These are phyloP conservation scores for Cololabis saira DNA, from an alignment of 2,113 vertebrate genomes.

Conservation along the genomic window DNA sequence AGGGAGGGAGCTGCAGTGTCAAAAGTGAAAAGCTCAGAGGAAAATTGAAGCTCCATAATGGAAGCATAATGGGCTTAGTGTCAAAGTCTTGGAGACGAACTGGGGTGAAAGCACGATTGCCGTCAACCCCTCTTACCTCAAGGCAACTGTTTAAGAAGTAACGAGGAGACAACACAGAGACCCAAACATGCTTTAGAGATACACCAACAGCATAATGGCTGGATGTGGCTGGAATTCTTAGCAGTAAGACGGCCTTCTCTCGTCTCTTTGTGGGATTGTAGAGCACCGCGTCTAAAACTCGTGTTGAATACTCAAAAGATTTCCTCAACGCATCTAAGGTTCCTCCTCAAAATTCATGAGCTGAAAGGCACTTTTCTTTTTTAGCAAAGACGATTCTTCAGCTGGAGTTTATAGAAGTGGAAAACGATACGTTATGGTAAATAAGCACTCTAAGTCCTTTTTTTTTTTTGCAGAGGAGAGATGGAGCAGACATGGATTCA, in stretches of 20 bases:
- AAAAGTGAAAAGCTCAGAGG: constrained; percentile 79
- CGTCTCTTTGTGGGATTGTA: constrained; percentile 69
- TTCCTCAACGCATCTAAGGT: constrained; percentile 24
- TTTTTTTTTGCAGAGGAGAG: not conserved
- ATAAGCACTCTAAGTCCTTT: not conserved
- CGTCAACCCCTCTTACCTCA: constrained; percentile 77
- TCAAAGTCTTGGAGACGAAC: constrained; percentile 78
- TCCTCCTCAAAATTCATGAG: constrained; percentile 43
- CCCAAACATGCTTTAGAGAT: constrained; percentile 72
- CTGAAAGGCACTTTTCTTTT: constrained; percentile 17
- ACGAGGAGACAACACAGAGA: constrained; percentile 62
- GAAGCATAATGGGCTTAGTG: constrained; percentile 85
- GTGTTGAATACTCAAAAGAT: constrained; percentile 65
- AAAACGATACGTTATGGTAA: constrained; percentile 20
- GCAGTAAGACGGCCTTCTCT: constrained; percentile 44
- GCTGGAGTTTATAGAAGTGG: constrained; percentile 37
- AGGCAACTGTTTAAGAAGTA: constrained; percentile 67
- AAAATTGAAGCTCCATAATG: constrained; percentile 83
- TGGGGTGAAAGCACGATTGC: constrained; percentile 51
- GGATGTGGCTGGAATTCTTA: constrained; percentile 70
- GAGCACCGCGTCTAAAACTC: constrained; percentile 52
- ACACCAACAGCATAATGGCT: constrained; percentile 69
- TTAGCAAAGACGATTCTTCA: constrained; percentile 8
- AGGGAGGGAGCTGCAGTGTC: constrained; percentile 74
- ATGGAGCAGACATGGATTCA: constrained; percentile 25